Conservation (phyloP, 2,888 invertebrate genomes). For the Drosophila dives region DNA sequence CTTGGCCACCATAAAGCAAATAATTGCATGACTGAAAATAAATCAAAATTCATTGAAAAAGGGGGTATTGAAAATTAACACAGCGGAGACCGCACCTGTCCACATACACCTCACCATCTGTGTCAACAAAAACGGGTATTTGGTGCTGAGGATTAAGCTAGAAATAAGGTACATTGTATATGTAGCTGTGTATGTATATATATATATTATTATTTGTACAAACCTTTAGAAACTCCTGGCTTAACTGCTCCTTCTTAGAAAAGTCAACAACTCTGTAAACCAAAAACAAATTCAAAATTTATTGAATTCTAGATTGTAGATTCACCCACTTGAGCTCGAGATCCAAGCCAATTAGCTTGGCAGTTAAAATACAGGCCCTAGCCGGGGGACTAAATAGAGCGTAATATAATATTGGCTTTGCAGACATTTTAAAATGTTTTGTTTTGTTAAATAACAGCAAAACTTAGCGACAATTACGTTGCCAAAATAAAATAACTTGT, state of each 20-base stretch:
- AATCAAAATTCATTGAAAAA: not conserved
- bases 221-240: conserved; percentile 84
- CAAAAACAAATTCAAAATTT: not conserved
- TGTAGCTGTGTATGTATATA: not conserved
- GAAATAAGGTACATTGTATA: not conserved
- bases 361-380: conserved; percentile 85
- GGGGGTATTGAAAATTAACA: not conserved
- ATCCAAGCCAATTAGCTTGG: conserved; percentile 85
- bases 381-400: conserved; percentile 85
- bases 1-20: conserved; percentile 86
- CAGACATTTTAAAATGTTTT: conserved; percentile 30
- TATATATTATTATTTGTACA: conserved; percentile 7
- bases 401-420: conserved; percentile 83
- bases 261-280: conserved; percentile 84
- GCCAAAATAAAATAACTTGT: not conserved
- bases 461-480: not conserved
- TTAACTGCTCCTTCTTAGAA: conserved; percentile 82
- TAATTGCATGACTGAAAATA: conserved; percentile 85
- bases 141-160: conserved; percentile 87
- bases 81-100: conserved; percentile 82
- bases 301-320: not conserved
- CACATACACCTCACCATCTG: conserved; percentile 85
- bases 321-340: conserved; percentile 82
- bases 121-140: conserved; percentile 86
- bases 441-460: conserved; percentile 6